Base-by-base conservation (phyloP, 2,113 vertebrate species). In the Macquaria australasica region DNA sequence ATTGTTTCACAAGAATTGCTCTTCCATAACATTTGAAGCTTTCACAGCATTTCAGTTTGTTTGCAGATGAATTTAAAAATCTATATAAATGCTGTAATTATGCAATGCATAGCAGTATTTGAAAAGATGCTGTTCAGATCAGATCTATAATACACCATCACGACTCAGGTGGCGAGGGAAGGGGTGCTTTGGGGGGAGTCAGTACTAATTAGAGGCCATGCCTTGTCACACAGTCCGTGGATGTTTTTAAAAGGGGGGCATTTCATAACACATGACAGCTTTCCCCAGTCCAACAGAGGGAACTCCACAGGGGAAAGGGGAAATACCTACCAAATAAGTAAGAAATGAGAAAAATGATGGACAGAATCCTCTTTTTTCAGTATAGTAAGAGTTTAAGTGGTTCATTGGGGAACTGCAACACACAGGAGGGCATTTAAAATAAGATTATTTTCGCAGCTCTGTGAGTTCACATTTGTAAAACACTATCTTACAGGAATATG, bases 61-160 rank as follows among this genome's bases (percentile, higher is more conserved):
- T 50, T 50, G 48, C 48, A 8, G 15, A 25, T 39, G 4, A 58
- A 53, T 31, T 25, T 45, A 34, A 55, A 64, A 15, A 39, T 20
- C 23, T 8, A 21, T 28, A 20, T 64, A 77, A 67, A 25, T 20
- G 8, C 50, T 64, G 48, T 18, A 25, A 62, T 23, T 62, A 78
- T 39, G 45, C 34, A 50, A 1, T 51, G 63, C 31, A n/a, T 6
- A 74, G 43, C 21, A 14, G 5, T 41, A 77, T 62, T 23, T 64
- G 60, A 77, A 15, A 68, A 78, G 31, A 63, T 37, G 62, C 56
- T 64, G 58, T 11, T 73, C 25, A 56, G 20, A 63, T 34, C 20
- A 55, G 58, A 85, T 71, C 81, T 69, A 37, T 71, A 60, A 21
- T 82, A 41, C 34, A 63, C 56, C 74, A 25, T 85, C 82, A 85